Conservation (phyloP, 2,888 invertebrate genomes). For the Pollenia griseotomentosa region DNA sequence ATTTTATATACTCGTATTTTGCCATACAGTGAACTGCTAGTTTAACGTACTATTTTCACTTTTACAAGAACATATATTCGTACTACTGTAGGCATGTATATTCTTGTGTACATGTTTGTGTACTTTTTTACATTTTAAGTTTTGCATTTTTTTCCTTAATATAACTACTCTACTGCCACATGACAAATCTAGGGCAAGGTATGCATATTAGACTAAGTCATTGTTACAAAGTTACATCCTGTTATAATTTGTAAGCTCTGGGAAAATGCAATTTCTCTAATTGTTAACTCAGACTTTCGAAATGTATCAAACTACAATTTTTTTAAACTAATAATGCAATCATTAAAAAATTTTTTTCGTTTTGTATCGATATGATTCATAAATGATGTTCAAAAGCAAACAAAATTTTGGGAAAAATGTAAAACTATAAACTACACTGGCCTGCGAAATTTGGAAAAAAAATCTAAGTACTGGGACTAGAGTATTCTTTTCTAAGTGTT, state of each 20-base stretch:
- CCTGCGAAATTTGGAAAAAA: too few relatives aligned
- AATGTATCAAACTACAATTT: too few relatives aligned
- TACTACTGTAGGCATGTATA: neutral
- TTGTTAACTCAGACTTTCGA: too few relatives aligned
- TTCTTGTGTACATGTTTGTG: neutral
- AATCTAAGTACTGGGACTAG: too few relatives aligned
- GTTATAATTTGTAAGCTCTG: neutral
- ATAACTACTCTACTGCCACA: slow-evolving; percentile 39
- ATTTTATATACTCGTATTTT: slow-evolving; percentile 18
- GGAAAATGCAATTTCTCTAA: slow-evolving; percentile 5
- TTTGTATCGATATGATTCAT: too few relatives aligned
- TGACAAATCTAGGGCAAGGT: slow-evolving; percentile 74
- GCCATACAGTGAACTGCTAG: slow-evolving; percentile 3
- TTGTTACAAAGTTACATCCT: slow-evolving; percentile 51
- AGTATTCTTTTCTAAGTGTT: too few relatives aligned
- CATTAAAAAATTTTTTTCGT: too few relatives aligned
- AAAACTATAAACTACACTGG: too few relatives aligned
- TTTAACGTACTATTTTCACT: slow-evolving; percentile 18
- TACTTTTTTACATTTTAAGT: slow-evolving; percentile 10
- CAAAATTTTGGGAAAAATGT: too few relatives aligned
- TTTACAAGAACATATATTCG: slow-evolving; percentile 3
- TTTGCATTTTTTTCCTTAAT: slow-evolving; percentile 21
- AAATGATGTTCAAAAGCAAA: too few relatives aligned
- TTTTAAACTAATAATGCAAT: too few relatives aligned
- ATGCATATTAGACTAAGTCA: slow-evolving; percentile 71